Percentiles rank a stretch among this genome's conserved stretches.
These are phyloP conservation scores for Bombus superbus DNA, from an alignment of 1,140 invertebrate genomes.

Conservation along the genomic window DNA sequence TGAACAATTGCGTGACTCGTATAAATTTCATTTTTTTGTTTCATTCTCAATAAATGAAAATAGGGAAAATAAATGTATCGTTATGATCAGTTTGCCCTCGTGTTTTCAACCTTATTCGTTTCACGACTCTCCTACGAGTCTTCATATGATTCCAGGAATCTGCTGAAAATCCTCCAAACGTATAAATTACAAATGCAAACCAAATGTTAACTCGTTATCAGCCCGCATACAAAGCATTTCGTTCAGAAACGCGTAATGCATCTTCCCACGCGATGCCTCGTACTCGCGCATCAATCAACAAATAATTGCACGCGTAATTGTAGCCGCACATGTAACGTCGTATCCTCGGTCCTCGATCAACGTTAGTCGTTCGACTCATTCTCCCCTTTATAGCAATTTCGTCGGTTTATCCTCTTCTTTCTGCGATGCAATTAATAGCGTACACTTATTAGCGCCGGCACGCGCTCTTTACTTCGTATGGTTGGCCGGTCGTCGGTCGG, in stretches of 20 bases:
- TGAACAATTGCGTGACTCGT: too few relatives aligned
- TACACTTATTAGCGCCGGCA: conserved; percentile 51
- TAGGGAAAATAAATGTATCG: too few relatives aligned
- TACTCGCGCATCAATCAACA: conserved; percentile 25
- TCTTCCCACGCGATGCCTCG: conserved; percentile 2
- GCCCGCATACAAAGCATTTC: neutral
- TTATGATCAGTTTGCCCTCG: too few relatives aligned
- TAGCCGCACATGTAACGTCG: neutral
- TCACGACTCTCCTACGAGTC: too few relatives aligned
- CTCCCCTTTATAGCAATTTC: conserved; percentile 4
- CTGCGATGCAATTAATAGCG: conserved; percentile 34
- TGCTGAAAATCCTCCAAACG: too few relatives aligned
- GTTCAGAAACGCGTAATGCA: neutral
- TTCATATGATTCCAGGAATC: too few relatives aligned
- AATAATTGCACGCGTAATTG: conserved; percentile 20
- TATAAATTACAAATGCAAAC: neutral
- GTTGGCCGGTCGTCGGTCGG: conserved; percentile 27
- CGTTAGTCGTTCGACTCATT: neutral
- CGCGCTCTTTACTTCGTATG: conserved; percentile 10
- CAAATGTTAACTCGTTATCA: neutral
- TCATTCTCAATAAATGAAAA: too few relatives aligned
- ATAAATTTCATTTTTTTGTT: too few relatives aligned
- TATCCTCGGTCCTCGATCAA: neutral
- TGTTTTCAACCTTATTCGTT: too few relatives aligned
- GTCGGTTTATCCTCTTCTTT: conserved; percentile 26